These are phyloP conservation scores for Idaea dimidiata DNA, from an alignment of 2,888 invertebrate genomes.

Conservation along the genomic window DNA sequence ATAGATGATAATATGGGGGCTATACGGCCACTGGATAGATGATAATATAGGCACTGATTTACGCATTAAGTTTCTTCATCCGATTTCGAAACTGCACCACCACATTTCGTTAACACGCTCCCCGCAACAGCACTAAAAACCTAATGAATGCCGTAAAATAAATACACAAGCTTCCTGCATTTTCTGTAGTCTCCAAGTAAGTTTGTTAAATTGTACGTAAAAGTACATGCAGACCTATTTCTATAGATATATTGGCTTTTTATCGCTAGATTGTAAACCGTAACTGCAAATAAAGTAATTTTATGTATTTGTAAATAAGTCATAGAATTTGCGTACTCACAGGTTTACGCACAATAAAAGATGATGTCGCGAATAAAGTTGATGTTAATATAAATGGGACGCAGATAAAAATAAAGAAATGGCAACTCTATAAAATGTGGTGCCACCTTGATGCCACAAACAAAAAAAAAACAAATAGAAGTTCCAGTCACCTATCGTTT, in stretches of 20 bases:
- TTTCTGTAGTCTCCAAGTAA: neutral
- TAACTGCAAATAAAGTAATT: neutral
- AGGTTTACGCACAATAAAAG: neutral
- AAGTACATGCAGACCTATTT: neutral
- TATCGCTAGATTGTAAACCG: neutral
- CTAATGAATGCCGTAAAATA: too few species aligned
- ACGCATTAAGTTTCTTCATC: too few species aligned
- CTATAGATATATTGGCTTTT: neutral
- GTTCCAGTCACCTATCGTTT: conserved; percentile 29
- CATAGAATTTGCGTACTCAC: neutral
- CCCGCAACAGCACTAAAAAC: too few species aligned
- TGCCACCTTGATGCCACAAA: neutral
- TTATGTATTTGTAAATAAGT: neutral
- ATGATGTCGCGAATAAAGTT: neutral
- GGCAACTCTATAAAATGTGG: neutral
- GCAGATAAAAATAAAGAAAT: neutral
- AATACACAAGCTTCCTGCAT: too few species aligned
- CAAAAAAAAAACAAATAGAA: neutral
- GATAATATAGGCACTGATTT: too few species aligned
- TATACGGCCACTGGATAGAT: too few species aligned
- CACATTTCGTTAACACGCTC: too few species aligned
- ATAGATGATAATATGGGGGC: too few species aligned
- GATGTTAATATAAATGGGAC: neutral
- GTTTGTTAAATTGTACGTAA: neutral
- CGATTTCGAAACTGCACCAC: too few species aligned